These are phyloP conservation scores for Drosophila neonasuta DNA, from an alignment of 2,888 invertebrate genomes.

Conservation along the genomic window DNA sequence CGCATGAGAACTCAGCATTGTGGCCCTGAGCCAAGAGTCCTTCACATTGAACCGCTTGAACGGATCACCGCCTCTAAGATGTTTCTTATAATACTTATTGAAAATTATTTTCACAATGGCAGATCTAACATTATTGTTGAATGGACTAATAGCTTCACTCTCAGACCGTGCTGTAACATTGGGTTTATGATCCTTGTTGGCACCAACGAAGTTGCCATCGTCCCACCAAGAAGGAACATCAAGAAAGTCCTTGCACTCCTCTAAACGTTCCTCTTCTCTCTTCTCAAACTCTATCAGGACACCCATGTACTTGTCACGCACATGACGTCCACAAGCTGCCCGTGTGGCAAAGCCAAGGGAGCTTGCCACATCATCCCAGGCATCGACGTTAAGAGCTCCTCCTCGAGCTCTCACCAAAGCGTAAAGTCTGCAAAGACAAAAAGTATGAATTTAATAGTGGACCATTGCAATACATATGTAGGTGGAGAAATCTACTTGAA, in stretches of 20 bases:
- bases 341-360: constrained; percentile 29
- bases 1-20: constrained; percentile 40
- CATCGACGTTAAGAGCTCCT: constrained; percentile 37
- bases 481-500: constrained; percentile 29
- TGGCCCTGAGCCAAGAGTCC: constrained; percentile 45
- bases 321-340: constrained; percentile 18
- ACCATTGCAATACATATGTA: not conserved
- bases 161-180: not conserved
- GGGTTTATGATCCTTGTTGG: not conserved
- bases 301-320: constrained; percentile 37
- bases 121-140: constrained; percentile 14
- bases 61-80: constrained; percentile 25
- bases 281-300: constrained; percentile 35
- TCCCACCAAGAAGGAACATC: constrained; percentile 46
- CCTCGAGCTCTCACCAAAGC: constrained; percentile 34
- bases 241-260: constrained; percentile 6
- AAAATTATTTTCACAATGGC: constrained; percentile 37
- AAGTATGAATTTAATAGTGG: not conserved
- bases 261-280: constrained; percentile 27
- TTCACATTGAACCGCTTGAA: constrained; percentile 39
- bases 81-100: constrained; percentile 40
- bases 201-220: constrained; percentile 34
- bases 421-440: constrained; percentile 23
- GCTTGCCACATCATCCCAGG: constrained; percentile 43
- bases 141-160: not conserved